phyloP scores from a whole-genome alignment of 2,888 invertebrate genomes.

The Rhorus exstirpatorius region DNA sequence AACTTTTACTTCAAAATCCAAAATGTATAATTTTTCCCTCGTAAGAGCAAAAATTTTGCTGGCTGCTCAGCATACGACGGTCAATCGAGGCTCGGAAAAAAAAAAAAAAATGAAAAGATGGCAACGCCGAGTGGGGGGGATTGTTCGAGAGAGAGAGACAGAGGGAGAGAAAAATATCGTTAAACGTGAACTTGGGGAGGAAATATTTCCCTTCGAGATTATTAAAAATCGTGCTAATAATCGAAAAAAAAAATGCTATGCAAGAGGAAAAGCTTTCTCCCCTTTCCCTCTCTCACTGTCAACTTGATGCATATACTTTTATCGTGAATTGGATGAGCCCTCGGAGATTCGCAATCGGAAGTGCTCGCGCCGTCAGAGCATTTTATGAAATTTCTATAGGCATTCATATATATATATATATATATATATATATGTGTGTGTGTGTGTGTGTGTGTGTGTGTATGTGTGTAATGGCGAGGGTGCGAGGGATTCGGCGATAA shows the following conservation, averaged over 20 bases:
- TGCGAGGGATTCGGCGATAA: constrained; percentile 41
- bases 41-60: too few species aligned
- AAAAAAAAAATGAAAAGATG: not conserved
- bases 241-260: constrained; percentile 11
- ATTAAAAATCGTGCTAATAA: constrained; percentile 49
- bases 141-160: not conserved
- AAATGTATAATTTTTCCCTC: too few species aligned
- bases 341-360: constrained; percentile 61
- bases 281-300: not conserved
- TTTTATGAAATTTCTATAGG: constrained; percentile 62
- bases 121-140: not conserved
- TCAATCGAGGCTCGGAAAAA: too few species aligned
- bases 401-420: constrained; percentile 18
- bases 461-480: not conserved
- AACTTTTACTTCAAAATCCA: too few species aligned
- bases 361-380: constrained; percentile 55
- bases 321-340: constrained; percentile 56
- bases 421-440: not conserved
- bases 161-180: constrained; percentile 24
- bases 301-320: constrained; percentile 53
- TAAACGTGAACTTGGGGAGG: constrained; percentile 3
- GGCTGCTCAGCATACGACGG: too few species aligned
- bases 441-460: too few species aligned
- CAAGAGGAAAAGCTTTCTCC: not conserved
- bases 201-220: constrained; percentile 22